phyloP scores from a whole-genome alignment of 2,888 invertebrate genomes.

The Clusia tigrina region DNA sequence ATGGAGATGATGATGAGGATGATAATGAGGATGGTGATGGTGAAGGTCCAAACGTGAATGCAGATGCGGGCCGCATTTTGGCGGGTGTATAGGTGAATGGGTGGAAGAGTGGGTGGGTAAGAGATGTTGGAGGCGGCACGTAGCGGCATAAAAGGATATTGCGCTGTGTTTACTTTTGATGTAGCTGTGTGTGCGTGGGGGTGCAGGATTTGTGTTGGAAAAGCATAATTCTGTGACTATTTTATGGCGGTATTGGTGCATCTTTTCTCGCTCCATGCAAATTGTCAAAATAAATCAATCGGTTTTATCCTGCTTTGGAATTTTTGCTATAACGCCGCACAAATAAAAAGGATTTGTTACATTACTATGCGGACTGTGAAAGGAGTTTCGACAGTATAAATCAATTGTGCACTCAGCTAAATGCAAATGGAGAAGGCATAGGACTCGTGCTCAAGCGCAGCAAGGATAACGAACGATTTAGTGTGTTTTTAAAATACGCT shows the following conservation, averaged over 20 bases:
- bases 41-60: slow-evolving; percentile 50
- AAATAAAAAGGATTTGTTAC: slow-evolving; percentile 39
- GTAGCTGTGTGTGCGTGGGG: slow-evolving; percentile 6
- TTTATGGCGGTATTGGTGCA: slow-evolving; percentile 5
- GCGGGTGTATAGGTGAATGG: slow-evolving; percentile 24
- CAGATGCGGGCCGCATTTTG: slow-evolving; percentile 41
- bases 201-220: background rate
- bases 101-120: slow-evolving; percentile 23
- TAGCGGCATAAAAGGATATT: background rate
- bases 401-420: slow-evolving; percentile 41
- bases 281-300: slow-evolving; percentile 63
- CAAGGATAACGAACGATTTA: slow-evolving; percentile 46
- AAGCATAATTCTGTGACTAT: background rate
- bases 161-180: background rate
- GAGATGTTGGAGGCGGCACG: background rate
- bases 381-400: slow-evolving; percentile 51
- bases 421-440: background rate
- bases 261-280: slow-evolving; percentile 42
- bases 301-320: slow-evolving; percentile 60
- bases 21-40: slow-evolving; percentile 10
- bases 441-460: slow-evolving; percentile 44
- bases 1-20: slow-evolving; percentile 5
- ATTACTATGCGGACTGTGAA: slow-evolving; percentile 29
- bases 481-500: slow-evolving; percentile 24
- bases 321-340: slow-evolving; percentile 40